These are phyloP conservation scores for Cantharis lateralis DNA, from an alignment of 2,888 invertebrate species.

Conservation along the genomic window DNA sequence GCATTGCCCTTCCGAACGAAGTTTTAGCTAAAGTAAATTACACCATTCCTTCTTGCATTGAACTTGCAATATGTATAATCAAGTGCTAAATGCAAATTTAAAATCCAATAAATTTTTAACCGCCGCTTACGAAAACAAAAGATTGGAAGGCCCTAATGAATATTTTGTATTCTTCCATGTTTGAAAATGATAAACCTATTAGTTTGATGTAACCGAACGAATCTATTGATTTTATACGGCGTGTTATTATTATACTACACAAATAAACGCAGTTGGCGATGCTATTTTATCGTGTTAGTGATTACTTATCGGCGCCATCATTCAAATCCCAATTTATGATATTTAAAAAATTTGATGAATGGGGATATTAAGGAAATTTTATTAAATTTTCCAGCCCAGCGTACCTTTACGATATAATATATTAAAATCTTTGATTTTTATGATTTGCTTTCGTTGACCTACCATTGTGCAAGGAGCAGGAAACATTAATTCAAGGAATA, in stretches of 20 bases:
- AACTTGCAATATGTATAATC: background rate
- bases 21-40: background rate
- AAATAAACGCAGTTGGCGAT: background rate
- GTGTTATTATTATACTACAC: background rate
- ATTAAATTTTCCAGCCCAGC: background rate
- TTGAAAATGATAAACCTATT: background rate
- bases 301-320: background rate
- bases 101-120: background rate
- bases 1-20: background rate
- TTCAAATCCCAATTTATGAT: background rate
- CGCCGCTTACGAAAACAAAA: background rate
- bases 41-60: background rate
- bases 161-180: background rate
- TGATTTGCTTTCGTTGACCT: background rate
- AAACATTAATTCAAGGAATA: background rate
- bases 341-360: background rate
- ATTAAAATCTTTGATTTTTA: background rate
- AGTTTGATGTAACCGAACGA: background rate
- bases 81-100: background rate
- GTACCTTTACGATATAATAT: background rate
- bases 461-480: background rate
- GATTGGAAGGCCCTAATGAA: background rate
- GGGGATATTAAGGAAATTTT: background rate
- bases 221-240: background rate
- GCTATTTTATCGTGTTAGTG: background rate